Percentiles rank a stretch among this genome's conserved stretches.
Evolutionary conservation across 2,797 vertebrate species (phyloP).

Genomic region (Saxicola maurus): DNA sequence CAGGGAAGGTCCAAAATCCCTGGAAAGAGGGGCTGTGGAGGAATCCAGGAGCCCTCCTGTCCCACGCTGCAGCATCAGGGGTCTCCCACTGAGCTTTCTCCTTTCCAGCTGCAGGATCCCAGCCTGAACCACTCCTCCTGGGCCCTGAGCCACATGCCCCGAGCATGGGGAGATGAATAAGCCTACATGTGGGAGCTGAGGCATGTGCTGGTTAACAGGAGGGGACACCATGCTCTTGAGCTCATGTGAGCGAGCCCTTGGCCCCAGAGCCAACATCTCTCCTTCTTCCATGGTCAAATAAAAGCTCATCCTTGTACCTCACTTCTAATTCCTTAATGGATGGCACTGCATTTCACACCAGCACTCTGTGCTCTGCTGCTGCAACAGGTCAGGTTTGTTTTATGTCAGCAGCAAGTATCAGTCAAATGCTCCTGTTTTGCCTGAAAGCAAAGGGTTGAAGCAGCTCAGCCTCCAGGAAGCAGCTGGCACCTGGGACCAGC

Average conservation of each 20-base stretch:
- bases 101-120: background rate
- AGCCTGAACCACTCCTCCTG: accelerated
- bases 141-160: background rate
- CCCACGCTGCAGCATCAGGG: accelerated
- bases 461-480: background rate
- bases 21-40: background rate
- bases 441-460: background rate
- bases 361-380: background rate
- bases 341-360: accelerated
- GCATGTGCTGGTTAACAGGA: background rate
- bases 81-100: background rate
- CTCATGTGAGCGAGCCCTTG: background rate
- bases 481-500: background rate
- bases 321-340: background rate
- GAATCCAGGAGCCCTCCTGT: background rate
- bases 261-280: background rate
- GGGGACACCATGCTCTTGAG: accelerated
- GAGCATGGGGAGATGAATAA: background rate
- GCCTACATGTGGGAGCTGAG: background rate
- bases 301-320: background rate
- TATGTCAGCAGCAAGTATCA: accelerated
- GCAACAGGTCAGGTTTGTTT: background rate
- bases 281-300: accelerated
- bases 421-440: background rate
- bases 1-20: background rate